Percentiles rank a stretch among this genome's conserved stretches.
Evolutionary conservation across 2,797 vertebrate genomes (phyloP).

Genomic region (Sebastes steindachneri): DNA sequence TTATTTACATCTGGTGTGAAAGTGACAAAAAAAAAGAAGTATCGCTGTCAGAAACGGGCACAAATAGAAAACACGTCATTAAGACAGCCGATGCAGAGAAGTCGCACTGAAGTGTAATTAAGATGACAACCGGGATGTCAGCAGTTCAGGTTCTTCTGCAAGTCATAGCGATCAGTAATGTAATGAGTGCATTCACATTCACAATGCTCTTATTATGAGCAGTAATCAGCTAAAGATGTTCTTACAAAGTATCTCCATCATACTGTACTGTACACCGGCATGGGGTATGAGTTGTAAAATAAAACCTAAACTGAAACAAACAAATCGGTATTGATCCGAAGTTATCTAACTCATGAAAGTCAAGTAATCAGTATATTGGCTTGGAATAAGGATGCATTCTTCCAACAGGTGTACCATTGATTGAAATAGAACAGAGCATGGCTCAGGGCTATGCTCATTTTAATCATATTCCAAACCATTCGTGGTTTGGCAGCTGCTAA

Average conservation of each 20-base stretch:
- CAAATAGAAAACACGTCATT: slow-evolving; percentile 10
- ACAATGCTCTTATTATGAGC: background rate
- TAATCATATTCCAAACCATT: slow-evolving; percentile 27
- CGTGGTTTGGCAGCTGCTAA: slow-evolving; percentile 26
- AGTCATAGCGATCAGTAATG: background rate
- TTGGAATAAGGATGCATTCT: background rate
- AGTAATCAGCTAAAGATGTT: background rate
- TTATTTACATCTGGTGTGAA: slow-evolving; percentile 36
- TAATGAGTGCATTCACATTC: background rate
- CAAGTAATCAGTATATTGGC: background rate
- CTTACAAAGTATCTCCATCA: background rate
- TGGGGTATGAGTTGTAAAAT: background rate
- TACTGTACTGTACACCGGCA: background rate
- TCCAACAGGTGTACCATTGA: slow-evolving; percentile 33
- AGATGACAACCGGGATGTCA: background rate
- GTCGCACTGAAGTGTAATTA: slow-evolving; percentile 14
- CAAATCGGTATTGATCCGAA: background rate
- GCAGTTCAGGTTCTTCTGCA: background rate
- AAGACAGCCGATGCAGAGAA: background rate
- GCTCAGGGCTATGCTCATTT: slow-evolving; percentile 48
- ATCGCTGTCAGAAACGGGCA: background rate
- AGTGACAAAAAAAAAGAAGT: background rate
- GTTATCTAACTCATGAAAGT: slow-evolving; percentile 1
- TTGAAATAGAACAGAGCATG: slow-evolving; percentile 22
- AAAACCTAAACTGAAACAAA: background rate